Evolutionary conservation across 2,113 vertebrate genomes (phyloP).

Genomic region (Girardinichthys multiradiatus): DNA sequence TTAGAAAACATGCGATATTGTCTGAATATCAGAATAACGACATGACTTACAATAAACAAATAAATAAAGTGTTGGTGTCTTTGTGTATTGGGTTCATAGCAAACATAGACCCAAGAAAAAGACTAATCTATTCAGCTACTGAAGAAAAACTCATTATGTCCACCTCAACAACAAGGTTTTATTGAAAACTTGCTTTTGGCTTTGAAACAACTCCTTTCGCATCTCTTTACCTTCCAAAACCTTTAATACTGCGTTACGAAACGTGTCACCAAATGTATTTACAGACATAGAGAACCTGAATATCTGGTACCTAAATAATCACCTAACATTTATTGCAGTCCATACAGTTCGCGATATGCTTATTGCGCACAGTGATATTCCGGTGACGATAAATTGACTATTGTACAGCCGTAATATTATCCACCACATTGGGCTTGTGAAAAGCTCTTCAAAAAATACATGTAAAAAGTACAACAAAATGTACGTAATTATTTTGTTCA

Average conservation of each 20-base stretch:
- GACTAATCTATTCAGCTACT: too few relatives aligned
- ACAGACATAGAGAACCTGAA: neutral
- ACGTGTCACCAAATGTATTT: neutral
- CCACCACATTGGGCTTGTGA: neutral
- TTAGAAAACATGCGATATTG: too few relatives aligned
- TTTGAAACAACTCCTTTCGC: too few relatives aligned
- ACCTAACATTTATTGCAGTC: neutral
- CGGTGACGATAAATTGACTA: neutral
- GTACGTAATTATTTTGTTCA: neutral
- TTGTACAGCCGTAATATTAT: neutral
- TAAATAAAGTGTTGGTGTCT: too few relatives aligned
- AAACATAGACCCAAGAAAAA: too few relatives aligned
- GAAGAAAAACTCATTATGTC: too few relatives aligned
- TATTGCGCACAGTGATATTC: neutral
- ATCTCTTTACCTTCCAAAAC: neutral
- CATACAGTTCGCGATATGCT: too few relatives aligned
- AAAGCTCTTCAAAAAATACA: neutral
- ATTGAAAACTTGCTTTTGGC: too few relatives aligned
- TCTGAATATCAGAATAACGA: too few relatives aligned
- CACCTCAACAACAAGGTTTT: too few relatives aligned
- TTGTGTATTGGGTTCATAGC: too few relatives aligned
- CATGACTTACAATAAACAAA: too few relatives aligned
- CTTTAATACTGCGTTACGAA: neutral
- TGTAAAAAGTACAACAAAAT: neutral
- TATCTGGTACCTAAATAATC: neutral